Evolutionary conservation across 2,888 invertebrate genomes (phyloP), one percentile per base, ranked within the genome.

Genomic region (Orthosia cruda): DNA sequence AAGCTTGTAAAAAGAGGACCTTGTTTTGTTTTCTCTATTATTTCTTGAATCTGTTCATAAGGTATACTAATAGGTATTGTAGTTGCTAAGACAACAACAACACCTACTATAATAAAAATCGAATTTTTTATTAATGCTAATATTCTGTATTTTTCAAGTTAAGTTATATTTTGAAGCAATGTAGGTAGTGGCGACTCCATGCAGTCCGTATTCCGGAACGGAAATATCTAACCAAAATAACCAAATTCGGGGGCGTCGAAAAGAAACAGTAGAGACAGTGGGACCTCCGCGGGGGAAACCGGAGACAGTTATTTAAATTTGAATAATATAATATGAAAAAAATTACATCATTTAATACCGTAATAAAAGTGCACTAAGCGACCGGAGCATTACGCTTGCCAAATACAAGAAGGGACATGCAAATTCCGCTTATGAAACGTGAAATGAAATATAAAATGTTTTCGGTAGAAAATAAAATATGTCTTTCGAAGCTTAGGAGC

Each of bases 291-390:
- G 89, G 93, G 96, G 96, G 96, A 95, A 95, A 96, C 95, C 94
- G 95, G 95, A 97, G 97, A 97, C 97, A 97, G 97, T 97, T 97
- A 97, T 97, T 97, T 97, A 97, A 97, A 97, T 97, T 97, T 97
- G 96, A 97, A 97, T 97, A 97, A 97, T 96, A 97, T 97, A 96
- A 97, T 96, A 97, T 96, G 96, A 94, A 97, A 97, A 96, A 97
- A 97, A 97, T 97, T 97, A 97, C 97, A 96, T 96, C 97, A 97
- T 96, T 97, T 97, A 97, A 97, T 97, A 95, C 97, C 96, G 93
- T 96, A 97, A 97, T 97, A 97, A 97, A 97, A 97, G 96, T 97
- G 96, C 96, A 96, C 96, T 96, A 96, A 97, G 97, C 97, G 97
- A 96, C 95, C 90, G 93, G 91, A 92, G 96, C 96, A 97, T 97